These are phyloP conservation scores for Choloepus hoffmanni DNA, from an alignment of 2,113 vertebrate genomes.

Conservation along the genomic window DNA sequence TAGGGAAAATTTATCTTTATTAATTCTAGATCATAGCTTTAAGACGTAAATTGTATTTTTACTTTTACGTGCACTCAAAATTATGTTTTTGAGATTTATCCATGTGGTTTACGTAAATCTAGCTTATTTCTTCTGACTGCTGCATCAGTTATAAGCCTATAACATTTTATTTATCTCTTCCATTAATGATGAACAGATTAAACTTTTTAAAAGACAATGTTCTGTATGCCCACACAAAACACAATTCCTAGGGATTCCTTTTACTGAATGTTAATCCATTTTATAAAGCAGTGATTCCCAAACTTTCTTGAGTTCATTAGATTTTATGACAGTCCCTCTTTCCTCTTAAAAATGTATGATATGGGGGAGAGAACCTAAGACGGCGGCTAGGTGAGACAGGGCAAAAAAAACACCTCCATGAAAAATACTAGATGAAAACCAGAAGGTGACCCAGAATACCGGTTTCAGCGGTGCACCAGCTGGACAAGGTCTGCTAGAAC, in stretches of 20 bases:
- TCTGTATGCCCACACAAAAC: not conserved
- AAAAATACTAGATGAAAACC: too few species aligned
- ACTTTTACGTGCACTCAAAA: constrained; percentile 1
- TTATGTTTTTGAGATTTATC: constrained; percentile 27
- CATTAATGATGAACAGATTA: constrained; percentile 21
- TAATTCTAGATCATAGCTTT: constrained; percentile 18
- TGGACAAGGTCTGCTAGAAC: too few species aligned
- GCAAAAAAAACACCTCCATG: too few species aligned
- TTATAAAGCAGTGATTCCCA: not conserved
- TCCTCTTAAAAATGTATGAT: constrained; percentile 60
- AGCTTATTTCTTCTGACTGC: constrained; percentile 2
- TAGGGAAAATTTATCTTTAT: constrained; percentile 29
- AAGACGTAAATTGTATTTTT: constrained; percentile 45
- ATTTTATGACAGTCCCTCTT: not conserved
- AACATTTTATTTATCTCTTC: constrained; percentile 33
- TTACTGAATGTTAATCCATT: constrained; percentile 41
- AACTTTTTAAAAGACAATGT: constrained; percentile 43
- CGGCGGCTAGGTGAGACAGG: too few species aligned
- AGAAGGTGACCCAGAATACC: too few species aligned
- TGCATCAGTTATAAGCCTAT: not conserved
- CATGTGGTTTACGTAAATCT: constrained; percentile 16
- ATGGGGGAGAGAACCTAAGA: too few species aligned
- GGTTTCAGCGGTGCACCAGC: too few species aligned
- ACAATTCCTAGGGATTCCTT: not conserved
- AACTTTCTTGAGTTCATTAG: not conserved